Base-by-base conservation (phyloP, 2,113 vertebrate species). In the Vulpes lagopus region DNA sequence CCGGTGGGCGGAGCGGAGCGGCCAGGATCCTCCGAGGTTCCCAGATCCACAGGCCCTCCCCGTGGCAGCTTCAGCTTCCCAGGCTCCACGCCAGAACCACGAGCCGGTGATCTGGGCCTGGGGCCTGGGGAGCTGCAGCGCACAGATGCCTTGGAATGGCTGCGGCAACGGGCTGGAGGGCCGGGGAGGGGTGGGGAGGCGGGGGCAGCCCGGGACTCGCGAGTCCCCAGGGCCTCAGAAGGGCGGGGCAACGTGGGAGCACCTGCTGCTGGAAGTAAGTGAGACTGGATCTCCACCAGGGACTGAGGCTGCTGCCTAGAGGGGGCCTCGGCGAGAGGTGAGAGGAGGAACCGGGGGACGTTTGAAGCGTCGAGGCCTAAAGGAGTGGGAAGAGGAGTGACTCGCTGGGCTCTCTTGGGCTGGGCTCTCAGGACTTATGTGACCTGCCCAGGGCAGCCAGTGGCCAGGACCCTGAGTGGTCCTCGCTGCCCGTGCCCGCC, bases 251-350 rank as follows among this genome's bases (percentile, higher is more conserved):
- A 59, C 5, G 16, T 43, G 97, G 89, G 95, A 96, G 98, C 98
- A 98, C 98, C 98, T 98, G 98, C 97, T 98, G 98, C 89, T 98
- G 98, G 98, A 98, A 98, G 97, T 98, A 94, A 95, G 97, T 97
- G 98, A 98, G 97, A 71, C 97, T 97, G 97, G 97, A 97, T 97
- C 97, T 98, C 97, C 98, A 98, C 96, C 97, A 98, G 6, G 97
- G 97, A 91, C 95, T 98, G 98, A 98, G 97, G 95, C 97, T 98
- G 98, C 97, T 98, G 98, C 97, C 98, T 55, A 98, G 97, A 87
- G 98, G 97, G 97, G 98, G 97, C 98, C 98, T 97, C 89, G 97
- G 97, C 90, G 98, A 97, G 83, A 97, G 97, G 94, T 98, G 98
- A 95, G 98, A 98, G 96, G 97, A 98, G 89, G 98, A 98, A 76